phyloP scores from a whole-genome alignment of 2,888 invertebrate species.

The Coelinius sp. region DNA sequence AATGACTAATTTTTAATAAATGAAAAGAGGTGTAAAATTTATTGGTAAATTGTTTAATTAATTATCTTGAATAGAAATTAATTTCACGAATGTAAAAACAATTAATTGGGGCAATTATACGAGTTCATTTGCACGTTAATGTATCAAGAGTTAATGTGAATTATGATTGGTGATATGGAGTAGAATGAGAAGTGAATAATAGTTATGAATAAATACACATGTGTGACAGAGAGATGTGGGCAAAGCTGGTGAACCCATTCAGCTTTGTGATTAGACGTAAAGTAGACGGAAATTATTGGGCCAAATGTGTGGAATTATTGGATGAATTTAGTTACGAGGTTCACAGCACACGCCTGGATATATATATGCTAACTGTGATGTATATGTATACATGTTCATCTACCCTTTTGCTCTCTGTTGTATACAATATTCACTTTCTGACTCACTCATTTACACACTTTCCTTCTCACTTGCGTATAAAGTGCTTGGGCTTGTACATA shows the following conservation, averaged over 20 bases:
- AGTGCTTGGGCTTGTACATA: conserved; percentile 37
- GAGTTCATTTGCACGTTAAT: not conserved
- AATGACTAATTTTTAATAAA: not conserved
- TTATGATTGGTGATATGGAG: not conserved
- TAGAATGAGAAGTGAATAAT: conserved; percentile 10
- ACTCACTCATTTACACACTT: conserved; percentile 9
- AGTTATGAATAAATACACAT: conserved; percentile 3
- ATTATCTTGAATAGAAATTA: not conserved
- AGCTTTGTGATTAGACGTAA: conserved; percentile 38
- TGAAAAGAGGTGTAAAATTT: not conserved
- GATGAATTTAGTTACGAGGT: conserved; percentile 65
- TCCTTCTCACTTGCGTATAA: conserved; percentile 31
- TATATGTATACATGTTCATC: conserved; percentile 8
- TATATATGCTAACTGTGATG: conserved; percentile 34
- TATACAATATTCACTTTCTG: conserved; percentile 33
- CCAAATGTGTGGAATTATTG: conserved; percentile 35
- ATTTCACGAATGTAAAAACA: not conserved
- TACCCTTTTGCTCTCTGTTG: conserved; percentile 28
- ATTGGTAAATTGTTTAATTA: not conserved
- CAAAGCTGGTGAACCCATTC: conserved; percentile 24
- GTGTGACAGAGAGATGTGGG: not conserved
- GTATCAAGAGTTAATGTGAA: conserved; percentile 8
- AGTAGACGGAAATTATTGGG: conserved; percentile 42
- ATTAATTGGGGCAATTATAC: not conserved
- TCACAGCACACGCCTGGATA: conserved; percentile 59